phyloP scores from a whole-genome alignment of 2,113 vertebrate genomes.

The Brachypteracias leptosomus region DNA sequence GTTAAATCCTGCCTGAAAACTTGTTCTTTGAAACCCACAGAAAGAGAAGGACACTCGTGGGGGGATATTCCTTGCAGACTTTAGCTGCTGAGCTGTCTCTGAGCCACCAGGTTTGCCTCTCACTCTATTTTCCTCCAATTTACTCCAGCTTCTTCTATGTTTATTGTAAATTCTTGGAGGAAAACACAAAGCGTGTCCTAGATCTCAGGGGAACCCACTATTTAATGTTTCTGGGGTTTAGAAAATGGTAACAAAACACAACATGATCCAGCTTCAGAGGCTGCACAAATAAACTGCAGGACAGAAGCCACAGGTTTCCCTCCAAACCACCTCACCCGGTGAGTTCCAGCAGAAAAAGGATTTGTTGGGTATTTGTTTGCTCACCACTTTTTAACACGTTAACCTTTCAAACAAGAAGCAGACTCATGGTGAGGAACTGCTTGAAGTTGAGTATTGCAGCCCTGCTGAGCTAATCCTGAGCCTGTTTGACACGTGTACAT shows the following conservation, averaged over 20 bases:
- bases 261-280: background rate
- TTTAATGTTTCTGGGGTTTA: conserved; percentile 41
- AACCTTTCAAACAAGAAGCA: conserved; percentile 12
- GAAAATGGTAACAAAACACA: conserved; percentile 44
- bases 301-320: conserved; percentile 5
- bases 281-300: conserved; percentile 37
- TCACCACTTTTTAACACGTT: conserved; percentile 2
- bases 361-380: conserved; percentile 21
- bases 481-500: fast-evolving
- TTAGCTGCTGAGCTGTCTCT: background rate
- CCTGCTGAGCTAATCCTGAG: background rate
- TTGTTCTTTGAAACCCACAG: background rate
- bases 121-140: background rate
- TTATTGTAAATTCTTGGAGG: background rate
- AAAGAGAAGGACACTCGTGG: background rate
- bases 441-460: background rate
- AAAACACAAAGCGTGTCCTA: background rate
- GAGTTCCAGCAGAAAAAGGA: background rate
- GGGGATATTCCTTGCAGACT: background rate
- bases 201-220: background rate
- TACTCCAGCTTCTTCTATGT: background rate
- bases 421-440: background rate
- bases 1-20: background rate
- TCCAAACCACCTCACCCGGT: background rate
- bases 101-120: background rate